These are phyloP conservation scores for Catharus ustulatus DNA, from an alignment of 2,797 vertebrate genomes.

Conservation along the genomic window DNA sequence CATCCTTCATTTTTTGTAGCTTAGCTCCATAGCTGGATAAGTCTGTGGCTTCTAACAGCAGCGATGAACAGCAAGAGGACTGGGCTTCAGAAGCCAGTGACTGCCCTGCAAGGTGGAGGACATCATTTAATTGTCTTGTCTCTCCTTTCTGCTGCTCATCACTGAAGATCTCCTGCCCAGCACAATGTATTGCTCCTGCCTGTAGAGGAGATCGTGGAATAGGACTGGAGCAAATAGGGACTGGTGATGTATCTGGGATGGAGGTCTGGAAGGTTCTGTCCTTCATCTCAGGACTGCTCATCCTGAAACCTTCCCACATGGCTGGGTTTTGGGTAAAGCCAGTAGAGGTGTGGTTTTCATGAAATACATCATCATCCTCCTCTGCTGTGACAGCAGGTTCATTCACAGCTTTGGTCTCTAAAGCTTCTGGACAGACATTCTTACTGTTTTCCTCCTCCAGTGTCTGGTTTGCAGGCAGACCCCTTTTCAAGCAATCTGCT, in stretches of 20 bases:
- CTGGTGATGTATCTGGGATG: constrained; percentile 17
- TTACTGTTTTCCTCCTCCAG: neutral
- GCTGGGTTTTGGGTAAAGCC: constrained; percentile 19
- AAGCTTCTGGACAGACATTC: neutral
- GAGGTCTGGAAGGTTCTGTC: constrained; percentile 1
- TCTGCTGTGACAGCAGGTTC: neutral
- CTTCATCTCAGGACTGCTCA: constrained; percentile 25
- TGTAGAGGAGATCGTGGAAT: constrained; percentile 83
- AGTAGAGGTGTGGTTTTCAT: constrained; percentile 24
- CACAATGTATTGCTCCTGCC: constrained; percentile 59
- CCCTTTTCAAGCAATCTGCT: constrained; percentile 9
- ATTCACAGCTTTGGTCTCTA: neutral
- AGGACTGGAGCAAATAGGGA: constrained; percentile 85
- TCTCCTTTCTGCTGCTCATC: constrained; percentile 66
- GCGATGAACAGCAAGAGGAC: constrained; percentile 88
- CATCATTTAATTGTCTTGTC: constrained; percentile 47
- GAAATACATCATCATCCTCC: constrained; percentile 46
- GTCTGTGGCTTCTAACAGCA: constrained; percentile 87
- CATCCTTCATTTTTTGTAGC: constrained; percentile 91
- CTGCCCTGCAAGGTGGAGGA: constrained; percentile 72
- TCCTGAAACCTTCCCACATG: constrained; percentile 29
- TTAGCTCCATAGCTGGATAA: constrained; percentile 88
- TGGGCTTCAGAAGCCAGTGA: constrained; percentile 77
- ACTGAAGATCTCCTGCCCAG: constrained; percentile 43
- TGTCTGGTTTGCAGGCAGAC: neutral